Evolutionary conservation across 2,113 vertebrate species (phyloP), one percentile per base, ranked within the genome.

Genomic region (Dromiciops gliroides): DNA sequence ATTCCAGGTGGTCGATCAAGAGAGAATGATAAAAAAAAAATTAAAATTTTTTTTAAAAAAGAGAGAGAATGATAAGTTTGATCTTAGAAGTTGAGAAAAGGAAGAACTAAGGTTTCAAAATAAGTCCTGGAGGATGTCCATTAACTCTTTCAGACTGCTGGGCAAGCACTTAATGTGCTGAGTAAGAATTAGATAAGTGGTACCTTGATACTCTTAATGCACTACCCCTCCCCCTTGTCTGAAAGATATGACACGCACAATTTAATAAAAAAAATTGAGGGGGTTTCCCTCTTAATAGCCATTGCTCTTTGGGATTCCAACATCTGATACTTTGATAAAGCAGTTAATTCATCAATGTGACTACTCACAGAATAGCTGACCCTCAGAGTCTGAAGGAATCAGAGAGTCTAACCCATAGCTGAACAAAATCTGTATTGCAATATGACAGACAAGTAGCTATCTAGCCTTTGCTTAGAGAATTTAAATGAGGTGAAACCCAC

Each of bases 171-270:
- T 37, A 67, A 14, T 37, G 3, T 16, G 12, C 89, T 51, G 31
- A 51, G 49, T 50, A 90, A 50, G 49, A 51, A 51, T 49, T 50
- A 90, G 9, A 50, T 22, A 50, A 26, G 48, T 22, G 50, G 49
- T 37, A 48, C 89, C 51, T 44, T 88, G 26, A 47, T 26, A 49
- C 28, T 10, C 50, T 0, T 44, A 37, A n/a, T 8, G 4, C 60
- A 28, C 0, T 0, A 19, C 2, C 10, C n/a, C 37, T 3, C 50
- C 22, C 8, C 22, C 23, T 10, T 1, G 23, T 4, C 24, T 11
- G 28, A n/a, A 75, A 90, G 25, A 51, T 14, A 5, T n/a, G 4
- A 83, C 26, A 2, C 48, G 19, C 5, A 28, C 0, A 3, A 23
- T 19, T 16, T 4, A 0, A 25, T 1, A 44, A 16, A 25, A 90